Conservation (phyloP, 2,888 invertebrate species). For the Agonopterix alstromeriana region DNA sequence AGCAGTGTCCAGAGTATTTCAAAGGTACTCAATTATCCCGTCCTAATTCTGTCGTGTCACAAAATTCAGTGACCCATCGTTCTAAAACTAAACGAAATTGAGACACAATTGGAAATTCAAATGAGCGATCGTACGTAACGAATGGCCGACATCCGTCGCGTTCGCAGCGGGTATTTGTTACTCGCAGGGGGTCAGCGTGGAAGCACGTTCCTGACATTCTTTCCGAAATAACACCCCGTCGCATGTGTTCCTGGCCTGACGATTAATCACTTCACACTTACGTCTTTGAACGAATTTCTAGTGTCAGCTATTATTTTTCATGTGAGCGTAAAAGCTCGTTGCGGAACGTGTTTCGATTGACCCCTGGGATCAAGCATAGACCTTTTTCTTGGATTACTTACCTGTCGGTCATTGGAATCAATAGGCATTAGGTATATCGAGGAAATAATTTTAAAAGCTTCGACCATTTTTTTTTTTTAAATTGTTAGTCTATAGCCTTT, state of each 20-base stretch:
- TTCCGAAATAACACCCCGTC: conserved; percentile 65
- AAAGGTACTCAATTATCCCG: conserved; percentile 5
- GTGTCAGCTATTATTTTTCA: conserved; percentile 15
- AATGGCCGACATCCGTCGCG: conserved; percentile 55
- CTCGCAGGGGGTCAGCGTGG: conserved; percentile 59
- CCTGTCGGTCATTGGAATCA: no score
- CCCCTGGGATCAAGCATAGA: no score
- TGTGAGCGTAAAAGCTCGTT: neutral
- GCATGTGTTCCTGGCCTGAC: conserved; percentile 47
- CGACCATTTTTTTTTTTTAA: no score
- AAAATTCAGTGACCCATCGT: conserved; percentile 16
- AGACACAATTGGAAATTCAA: conserved; percentile 61
- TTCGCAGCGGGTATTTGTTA: conserved; percentile 47
- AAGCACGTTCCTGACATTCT: conserved; percentile 69
- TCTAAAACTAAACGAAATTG: conserved; percentile 42
- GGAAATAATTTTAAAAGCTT: no score
- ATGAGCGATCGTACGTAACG: conserved; percentile 56
- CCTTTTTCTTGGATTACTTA: no score
- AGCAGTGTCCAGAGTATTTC: neutral
- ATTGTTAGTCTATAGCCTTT: no score
- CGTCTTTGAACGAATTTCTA: conserved; percentile 32
- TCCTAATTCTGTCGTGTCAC: neutral
- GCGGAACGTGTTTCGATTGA: neutral
- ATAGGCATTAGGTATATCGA: no score
- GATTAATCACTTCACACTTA: conserved; percentile 70